Conservation (phyloP, 2,797 vertebrate genomes). For the Tokudaia muenninki region DNA sequence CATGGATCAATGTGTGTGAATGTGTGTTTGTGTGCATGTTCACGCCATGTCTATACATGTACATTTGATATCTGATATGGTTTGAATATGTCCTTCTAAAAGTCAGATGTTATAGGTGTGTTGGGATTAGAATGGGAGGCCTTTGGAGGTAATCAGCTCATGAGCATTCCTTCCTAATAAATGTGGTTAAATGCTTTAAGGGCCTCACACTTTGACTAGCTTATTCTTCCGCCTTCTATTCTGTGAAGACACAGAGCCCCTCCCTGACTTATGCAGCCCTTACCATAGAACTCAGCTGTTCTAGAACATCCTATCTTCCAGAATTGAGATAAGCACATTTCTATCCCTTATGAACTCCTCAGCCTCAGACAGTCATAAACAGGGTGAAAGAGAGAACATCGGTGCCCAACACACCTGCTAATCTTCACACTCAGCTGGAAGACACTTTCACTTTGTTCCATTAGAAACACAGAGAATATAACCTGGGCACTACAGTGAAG, state of each 20-base stretch:
- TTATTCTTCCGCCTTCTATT: no score
- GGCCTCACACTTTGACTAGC: background rate
- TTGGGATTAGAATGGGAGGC: background rate
- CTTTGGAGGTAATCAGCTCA: background rate
- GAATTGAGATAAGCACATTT: background rate
- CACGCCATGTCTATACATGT: background rate
- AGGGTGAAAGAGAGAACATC: background rate
- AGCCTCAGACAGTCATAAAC: background rate
- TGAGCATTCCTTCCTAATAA: background rate
- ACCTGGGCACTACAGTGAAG: background rate
- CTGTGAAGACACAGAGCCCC: background rate
- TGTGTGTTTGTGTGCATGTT: background rate
- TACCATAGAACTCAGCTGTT: background rate
- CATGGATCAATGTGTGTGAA: background rate
- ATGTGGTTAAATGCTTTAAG: background rate
- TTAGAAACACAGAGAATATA: background rate
- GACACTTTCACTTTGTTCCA: background rate
- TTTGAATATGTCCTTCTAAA: background rate
- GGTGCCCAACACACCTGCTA: background rate
- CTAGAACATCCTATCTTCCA: background rate
- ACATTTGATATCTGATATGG: background rate
- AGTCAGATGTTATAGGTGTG: background rate
- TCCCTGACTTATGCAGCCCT: background rate
- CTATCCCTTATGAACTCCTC: background rate
- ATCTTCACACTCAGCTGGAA: slow-evolving; percentile 18